Evolutionary conservation across 2,797 vertebrate species (phyloP).

Genomic region (Emydoidea blandingii): DNA sequence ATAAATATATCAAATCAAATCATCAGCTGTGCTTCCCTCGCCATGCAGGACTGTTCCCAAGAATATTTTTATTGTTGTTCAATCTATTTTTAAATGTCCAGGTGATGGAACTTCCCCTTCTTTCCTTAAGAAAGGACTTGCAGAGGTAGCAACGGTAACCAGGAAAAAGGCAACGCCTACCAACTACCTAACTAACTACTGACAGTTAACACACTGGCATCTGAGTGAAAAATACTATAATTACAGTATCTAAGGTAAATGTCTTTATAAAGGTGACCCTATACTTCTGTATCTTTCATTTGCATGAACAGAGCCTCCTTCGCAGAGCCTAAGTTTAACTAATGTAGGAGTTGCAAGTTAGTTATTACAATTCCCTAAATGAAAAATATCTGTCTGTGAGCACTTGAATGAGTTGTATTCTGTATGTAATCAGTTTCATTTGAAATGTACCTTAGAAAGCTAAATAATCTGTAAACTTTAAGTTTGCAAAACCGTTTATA

Average conservation of each 20-base stretch:
- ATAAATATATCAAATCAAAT: background rate
- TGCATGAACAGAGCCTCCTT: background rate
- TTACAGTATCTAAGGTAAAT: background rate
- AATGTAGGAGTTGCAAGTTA: background rate
- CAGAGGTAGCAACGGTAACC: background rate
- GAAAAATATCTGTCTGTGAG: background rate
- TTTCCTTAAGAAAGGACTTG: background rate
- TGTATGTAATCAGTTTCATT: too few species aligned
- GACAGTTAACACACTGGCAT: background rate
- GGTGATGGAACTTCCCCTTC: background rate
- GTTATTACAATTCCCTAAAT: background rate
- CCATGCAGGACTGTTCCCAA: background rate
- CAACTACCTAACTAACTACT: background rate
- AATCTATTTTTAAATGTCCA: background rate
- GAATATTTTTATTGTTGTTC: background rate
- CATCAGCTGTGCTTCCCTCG: background rate
- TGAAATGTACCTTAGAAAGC: too few species aligned
- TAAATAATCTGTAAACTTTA: too few species aligned
- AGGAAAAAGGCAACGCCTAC: background rate
- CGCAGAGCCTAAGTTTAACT: background rate
- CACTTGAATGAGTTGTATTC: background rate
- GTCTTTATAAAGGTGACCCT: background rate
- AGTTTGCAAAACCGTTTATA: background rate
- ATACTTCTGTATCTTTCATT: background rate
- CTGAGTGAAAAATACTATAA: background rate